These are phyloP conservation scores for Rhagonycha lutea DNA, from an alignment of 2,888 invertebrate genomes.

Conservation along the genomic window DNA sequence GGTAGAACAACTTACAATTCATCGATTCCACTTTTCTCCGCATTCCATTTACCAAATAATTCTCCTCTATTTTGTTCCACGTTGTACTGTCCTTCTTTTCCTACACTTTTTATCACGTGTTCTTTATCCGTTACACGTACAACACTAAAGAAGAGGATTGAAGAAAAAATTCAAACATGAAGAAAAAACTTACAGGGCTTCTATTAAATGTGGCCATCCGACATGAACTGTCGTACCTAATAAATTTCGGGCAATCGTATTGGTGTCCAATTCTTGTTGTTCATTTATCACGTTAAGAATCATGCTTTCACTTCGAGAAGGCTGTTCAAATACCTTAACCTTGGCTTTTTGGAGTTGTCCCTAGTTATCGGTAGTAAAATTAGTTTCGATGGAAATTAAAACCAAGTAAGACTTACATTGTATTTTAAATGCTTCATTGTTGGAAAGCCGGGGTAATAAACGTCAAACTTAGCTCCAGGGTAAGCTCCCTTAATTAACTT, in stretches of 20 bases:
- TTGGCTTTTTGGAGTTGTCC: constrained; percentile 64
- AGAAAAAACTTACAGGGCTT: constrained; percentile 67
- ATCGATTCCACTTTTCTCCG: constrained; percentile 59
- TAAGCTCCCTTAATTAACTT: constrained; percentile 72
- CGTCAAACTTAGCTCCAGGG: constrained; percentile 67
- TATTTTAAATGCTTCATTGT: constrained; percentile 85
- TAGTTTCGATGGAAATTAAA: background rate
- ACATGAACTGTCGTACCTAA: constrained; percentile 79
- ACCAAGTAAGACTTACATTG: constrained; percentile 59
- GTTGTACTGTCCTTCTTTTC: constrained; percentile 52
- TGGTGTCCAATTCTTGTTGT: constrained; percentile 52
- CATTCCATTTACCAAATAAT: constrained; percentile 57
- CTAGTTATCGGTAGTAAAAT: constrained; percentile 31
- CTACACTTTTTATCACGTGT: constrained; percentile 55
- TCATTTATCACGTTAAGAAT: constrained; percentile 66
- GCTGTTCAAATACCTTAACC: constrained; percentile 88
- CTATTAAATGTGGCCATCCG: constrained; percentile 91
- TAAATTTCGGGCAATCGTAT: constrained; percentile 61
- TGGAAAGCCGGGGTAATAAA: constrained; percentile 90
- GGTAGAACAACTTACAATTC: constrained; percentile 60
- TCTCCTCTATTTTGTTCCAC: constrained; percentile 57
- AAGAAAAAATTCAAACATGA: background rate
- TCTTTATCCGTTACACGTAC: constrained; percentile 65
- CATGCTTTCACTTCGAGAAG: constrained; percentile 81
- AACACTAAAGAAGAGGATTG: constrained; percentile 56